Conservation (phyloP, 2,113 vertebrate species). For the Silurus glanis region DNA sequence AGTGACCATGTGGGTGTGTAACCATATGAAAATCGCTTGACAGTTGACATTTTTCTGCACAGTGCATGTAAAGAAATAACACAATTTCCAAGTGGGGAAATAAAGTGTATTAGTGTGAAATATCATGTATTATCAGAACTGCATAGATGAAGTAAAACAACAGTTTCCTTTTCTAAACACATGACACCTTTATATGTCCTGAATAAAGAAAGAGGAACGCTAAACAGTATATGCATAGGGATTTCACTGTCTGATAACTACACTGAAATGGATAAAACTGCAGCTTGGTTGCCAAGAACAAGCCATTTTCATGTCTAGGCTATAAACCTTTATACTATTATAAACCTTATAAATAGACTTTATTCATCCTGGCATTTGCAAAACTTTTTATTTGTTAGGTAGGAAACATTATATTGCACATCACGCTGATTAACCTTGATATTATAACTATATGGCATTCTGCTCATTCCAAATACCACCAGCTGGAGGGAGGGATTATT, state of each 20-base stretch:
- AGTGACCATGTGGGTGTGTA: background rate
- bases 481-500: background rate
- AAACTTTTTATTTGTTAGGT: background rate
- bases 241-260: background rate
- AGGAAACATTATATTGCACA: background rate
- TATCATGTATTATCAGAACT: background rate
- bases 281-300: background rate
- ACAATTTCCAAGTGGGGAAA: background rate
- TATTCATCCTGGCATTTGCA: background rate
- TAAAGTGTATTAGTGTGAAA: background rate
- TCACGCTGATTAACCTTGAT: background rate
- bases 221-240: background rate
- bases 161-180: background rate
- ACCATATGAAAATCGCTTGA: constrained; percentile 21
- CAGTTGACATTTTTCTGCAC: background rate
- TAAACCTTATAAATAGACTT: background rate
- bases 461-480: background rate
- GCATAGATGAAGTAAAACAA: background rate
- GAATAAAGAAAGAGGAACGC: background rate
- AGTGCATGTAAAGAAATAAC: background rate
- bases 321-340: background rate
- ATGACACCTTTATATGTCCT: background rate
- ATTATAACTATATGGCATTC: background rate
- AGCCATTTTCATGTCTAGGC: background rate
- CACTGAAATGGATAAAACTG: background rate